Base-by-base conservation (phyloP, 2,113 vertebrate species). In the Gavia stellata region DNA sequence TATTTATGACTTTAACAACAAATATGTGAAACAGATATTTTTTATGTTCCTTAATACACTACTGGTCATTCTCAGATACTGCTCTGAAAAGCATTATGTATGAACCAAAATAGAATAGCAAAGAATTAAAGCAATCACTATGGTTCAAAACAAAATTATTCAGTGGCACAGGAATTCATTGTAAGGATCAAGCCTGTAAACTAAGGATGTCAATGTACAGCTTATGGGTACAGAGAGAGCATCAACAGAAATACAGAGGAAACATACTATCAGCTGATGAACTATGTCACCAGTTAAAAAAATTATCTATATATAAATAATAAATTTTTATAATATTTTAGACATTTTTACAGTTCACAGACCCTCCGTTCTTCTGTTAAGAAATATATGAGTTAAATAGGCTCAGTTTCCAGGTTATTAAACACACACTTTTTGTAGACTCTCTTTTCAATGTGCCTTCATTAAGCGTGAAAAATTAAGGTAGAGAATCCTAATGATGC, bases 321-420 rank as follows among this genome's bases (percentile, higher is more conserved):
- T 31, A 14, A 3, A 17, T 92, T 88, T 97, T 94, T 36, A 91
- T 93, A 72, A 1, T 81, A 86, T 93, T 90, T 74, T 90, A 94
- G n/a, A 84, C 15, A 40, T 90, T 56, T 77, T 52, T 77, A 83
- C 3, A 24, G 50, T 82, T 86, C 63, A 84, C 31, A 71, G 44
- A 6, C 33, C 73, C 79, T 94, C 6, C 23, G 17, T 85, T 89
- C 18, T 81, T 96, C n/a, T 88, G 31, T 68, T 95, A 95, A 97
- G 83, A 90, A 80, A 80, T 83, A 67, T n/a, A 87, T 38, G 33
- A 93, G 78, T 86, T 91, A 83, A 97, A 94, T 45, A 58, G 17
- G 4, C 15, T 88, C 38, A 44, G 26, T 88, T 84, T 94, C 62
- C 93, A 81, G 23, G 36, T 38, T 77, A 81, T 79, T 95, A 90